Evolutionary conservation across 1,140 invertebrate genomes (phyloP).

Genomic region (Calycopis cecrops): DNA sequence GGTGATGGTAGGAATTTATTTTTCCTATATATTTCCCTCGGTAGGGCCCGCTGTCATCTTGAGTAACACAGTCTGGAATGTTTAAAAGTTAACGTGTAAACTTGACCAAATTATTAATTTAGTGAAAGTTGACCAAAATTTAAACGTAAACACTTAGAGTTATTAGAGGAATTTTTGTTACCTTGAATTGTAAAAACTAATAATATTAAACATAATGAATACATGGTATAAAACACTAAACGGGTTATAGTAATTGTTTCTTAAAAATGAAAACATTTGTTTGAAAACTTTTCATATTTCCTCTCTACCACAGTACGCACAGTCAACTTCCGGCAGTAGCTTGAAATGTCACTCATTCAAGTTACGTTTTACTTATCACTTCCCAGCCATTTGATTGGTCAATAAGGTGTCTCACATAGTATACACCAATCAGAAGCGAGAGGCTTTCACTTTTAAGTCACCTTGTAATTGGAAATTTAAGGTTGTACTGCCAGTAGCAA

Average conservation of each 20-base stretch:
- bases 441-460: slow-evolving; percentile 31
- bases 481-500: slow-evolving; percentile 14
- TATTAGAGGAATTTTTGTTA: background rate
- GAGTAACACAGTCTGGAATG: slow-evolving; percentile 51
- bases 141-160: background rate
- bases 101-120: background rate
- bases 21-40: slow-evolving; percentile 88
- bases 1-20: slow-evolving; percentile 93
- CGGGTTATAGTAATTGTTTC: background rate
- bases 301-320: slow-evolving; percentile 18
- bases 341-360: slow-evolving; percentile 30
- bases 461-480: slow-evolving; percentile 15
- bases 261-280: slow-evolving; percentile 27
- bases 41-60: slow-evolving; percentile 82
- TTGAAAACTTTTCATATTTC: slow-evolving; percentile 25
- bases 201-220: slow-evolving; percentile 10
- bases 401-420: background rate
- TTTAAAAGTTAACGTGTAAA: slow-evolving; percentile 4
- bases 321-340: slow-evolving; percentile 32
- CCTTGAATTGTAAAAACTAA: slow-evolving; percentile 7
- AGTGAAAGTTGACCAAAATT: slow-evolving; percentile 16
- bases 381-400: slow-evolving; percentile 24
- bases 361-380: background rate
- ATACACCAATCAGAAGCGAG: slow-evolving; percentile 20
- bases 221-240: background rate